phyloP scores from a whole-genome alignment of 2,888 invertebrate genomes.

The Rhagophthalmus giganteus region DNA sequence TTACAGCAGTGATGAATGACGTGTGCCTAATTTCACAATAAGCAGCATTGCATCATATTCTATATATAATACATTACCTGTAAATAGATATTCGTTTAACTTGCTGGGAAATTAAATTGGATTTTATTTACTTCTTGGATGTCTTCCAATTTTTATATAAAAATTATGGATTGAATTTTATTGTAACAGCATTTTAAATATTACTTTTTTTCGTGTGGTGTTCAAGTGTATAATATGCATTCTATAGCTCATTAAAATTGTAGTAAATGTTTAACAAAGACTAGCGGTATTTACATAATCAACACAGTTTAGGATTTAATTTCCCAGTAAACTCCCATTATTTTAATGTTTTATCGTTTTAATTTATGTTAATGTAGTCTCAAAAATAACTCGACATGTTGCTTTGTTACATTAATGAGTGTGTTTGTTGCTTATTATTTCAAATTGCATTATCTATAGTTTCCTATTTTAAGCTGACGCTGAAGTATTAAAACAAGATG shows the following conservation, averaged over 20 bases:
- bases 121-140: neutral
- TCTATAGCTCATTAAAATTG: no score
- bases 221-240: no score
- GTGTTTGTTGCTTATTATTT: no score
- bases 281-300: neutral
- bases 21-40: conserved; percentile 54
- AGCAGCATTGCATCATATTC: conserved; percentile 29
- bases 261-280: no score
- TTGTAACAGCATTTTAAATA: no score
- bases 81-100: conserved; percentile 18
- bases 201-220: no score
- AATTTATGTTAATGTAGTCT: no score
- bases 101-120: conserved; percentile 26
- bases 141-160: conserved; percentile 3
- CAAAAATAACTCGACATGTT: conserved; percentile 25
- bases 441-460: conserved; percentile 8
- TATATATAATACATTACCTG: conserved; percentile 24
- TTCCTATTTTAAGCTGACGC: conserved; percentile 5
- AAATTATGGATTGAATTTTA: neutral
- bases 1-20: conserved; percentile 47
- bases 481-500: conserved; percentile 32
- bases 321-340: conserved; percentile 17
- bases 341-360: conserved; percentile 8
- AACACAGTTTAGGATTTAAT: conserved; percentile 7
- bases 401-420: conserved; percentile 9